These are phyloP conservation scores for Podarcis lilfordi DNA, from an alignment of 2,797 vertebrate species.

Conservation along the genomic window DNA sequence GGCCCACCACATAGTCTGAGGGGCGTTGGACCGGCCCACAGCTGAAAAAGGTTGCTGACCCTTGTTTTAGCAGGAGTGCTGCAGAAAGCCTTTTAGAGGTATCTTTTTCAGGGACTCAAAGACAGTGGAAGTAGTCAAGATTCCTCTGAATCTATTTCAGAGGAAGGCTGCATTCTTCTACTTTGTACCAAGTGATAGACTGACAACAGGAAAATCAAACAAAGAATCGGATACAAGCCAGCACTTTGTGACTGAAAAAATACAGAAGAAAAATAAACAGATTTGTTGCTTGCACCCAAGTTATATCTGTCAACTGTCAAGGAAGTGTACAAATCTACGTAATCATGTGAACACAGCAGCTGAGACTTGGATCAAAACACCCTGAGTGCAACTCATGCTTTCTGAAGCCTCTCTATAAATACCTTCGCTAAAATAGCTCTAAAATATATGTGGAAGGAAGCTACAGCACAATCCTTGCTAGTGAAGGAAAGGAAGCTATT, in stretches of 20 bases:
- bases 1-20: too few relatives aligned
- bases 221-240: not conserved
- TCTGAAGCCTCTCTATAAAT: not conserved
- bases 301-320: not conserved
- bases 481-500: not conserved
- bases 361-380: not conserved
- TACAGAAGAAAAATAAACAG: not conserved
- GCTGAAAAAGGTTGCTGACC: too few relatives aligned
- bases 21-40: too few relatives aligned
- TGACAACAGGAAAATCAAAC: not conserved
- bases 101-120: not conserved
- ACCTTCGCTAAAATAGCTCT: not conserved
- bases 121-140: not conserved
- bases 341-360: not conserved
- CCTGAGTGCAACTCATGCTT: not conserved
- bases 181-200: not conserved
- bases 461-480: not conserved
- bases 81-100: not conserved
- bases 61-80: not conserved
- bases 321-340: too few relatives aligned
- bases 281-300: not conserved
- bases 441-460: not conserved
- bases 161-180: not conserved
- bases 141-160: not conserved
- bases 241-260: not conserved